Evolutionary conservation across 2,888 invertebrate species (phyloP), one percentile per base, ranked within the genome.

Genomic region (Petrolisthes cinctipes): DNA sequence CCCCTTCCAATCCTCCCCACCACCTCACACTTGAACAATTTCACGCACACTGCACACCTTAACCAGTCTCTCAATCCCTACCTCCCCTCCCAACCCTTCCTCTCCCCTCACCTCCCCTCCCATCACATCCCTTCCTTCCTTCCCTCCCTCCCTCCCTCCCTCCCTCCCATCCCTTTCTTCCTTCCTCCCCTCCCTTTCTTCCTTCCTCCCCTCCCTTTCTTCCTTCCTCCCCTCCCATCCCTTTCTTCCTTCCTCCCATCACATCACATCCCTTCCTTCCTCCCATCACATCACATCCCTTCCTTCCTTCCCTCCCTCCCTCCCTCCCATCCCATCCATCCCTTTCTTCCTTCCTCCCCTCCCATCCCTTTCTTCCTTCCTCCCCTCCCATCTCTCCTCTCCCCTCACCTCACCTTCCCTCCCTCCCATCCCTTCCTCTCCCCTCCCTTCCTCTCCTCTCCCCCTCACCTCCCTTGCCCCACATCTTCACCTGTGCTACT

Each of bases 11-110:
- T 37, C 37, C 37, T 1, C 37, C 37, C 37, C 37, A 37, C 71
- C 37, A 37, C 37, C 37, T 37, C 37, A 37, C 37, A 37, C 37
- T 37, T 37, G 37, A 37, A 37, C 37, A 37, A 37, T 37, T 37
- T 37, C 37, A 37, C 37, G 37, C 37, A 37, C 37, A 37, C 37
- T 37, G 17, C 37, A 17, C 53, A 23, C 51, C 78, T 78, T 53
- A 51, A 17, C 37, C 82, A 51, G 51, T 68, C 82, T 82, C 82
- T 68, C 53, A 17, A 66, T 82, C 82, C n/a, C 53, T 51, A 51
- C 53, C 71, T 51, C 56, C 17, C 56, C 56, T 20, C 23, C 68
- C 54, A 6, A 17, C 20, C 23, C 56, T n/a, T 20, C 54, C 73
- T 75, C 20, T 56, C n/a, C 56, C 4, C 20, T 5, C 68, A 5